Conservation (phyloP, 2,113 vertebrate genomes). For the Psittacula cyanocephala region DNA sequence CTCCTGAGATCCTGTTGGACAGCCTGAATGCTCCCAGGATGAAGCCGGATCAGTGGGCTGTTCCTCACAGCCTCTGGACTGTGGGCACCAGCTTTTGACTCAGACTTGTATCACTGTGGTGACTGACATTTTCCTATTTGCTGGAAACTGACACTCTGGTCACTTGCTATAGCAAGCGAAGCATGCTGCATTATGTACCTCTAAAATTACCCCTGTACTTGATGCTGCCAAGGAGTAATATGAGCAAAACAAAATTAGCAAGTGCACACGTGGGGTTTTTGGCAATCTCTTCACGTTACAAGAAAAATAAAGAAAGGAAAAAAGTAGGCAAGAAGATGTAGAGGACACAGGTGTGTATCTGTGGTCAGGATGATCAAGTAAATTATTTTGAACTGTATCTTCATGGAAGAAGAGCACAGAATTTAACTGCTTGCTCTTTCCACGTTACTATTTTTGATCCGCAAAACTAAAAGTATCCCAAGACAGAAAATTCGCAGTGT, state of each 20-base stretch:
- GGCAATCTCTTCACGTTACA: not conserved
- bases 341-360: not conserved
- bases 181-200: accelerated
- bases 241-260: not conserved
- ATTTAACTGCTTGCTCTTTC: not conserved
- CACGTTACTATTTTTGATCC: not conserved
- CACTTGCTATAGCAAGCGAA: not conserved
- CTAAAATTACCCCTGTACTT: not conserved
- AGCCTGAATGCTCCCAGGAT: not conserved
- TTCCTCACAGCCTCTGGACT: not conserved
- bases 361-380: not conserved
- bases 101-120: accelerated
- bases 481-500: not conserved
- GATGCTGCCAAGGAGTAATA: not conserved
- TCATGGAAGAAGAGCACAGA: not conserved
- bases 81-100: not conserved
- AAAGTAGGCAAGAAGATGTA: not conserved
- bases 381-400: not conserved
- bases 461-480: not conserved
- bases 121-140: not conserved
- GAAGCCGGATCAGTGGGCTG: not conserved
- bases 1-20: not conserved
- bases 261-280: not conserved
- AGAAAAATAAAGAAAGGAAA: not conserved
- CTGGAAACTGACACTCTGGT: not conserved